phyloP scores from a whole-genome alignment of 2,888 invertebrate genomes.

The Apotomis betuletana region DNA sequence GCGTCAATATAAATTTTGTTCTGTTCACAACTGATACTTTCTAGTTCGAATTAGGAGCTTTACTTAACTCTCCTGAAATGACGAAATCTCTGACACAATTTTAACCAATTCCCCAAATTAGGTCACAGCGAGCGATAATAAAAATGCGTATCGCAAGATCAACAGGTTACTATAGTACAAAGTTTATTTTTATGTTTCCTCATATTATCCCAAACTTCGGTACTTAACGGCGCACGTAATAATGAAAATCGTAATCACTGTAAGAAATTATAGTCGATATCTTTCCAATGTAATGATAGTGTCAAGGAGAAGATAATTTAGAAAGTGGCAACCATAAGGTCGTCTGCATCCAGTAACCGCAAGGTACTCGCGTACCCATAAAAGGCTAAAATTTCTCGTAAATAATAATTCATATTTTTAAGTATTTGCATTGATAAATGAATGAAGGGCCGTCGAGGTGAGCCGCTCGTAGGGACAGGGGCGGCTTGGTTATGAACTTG shows the following conservation, averaged over 20 bases:
- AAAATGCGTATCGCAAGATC: background rate
- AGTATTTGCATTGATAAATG: conserved; percentile 9
- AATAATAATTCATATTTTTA: background rate
- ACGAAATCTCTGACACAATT: background rate
- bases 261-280: background rate
- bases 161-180: conserved; percentile 2
- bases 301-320: conserved; percentile 27
- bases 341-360: conserved; percentile 6
- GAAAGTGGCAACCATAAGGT: conserved; percentile 28
- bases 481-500: conserved; percentile 1
- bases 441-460: conserved; percentile 13
- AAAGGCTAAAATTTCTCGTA: conserved; percentile 10
- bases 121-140: background rate
- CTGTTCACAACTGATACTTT: too few species aligned
- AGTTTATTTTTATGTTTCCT: background rate
- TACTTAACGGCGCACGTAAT: background rate
- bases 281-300: conserved; percentile 7
- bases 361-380: conserved; percentile 7
- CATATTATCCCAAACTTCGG: background rate
- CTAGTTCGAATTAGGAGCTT: too few species aligned
- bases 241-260: background rate
- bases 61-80: background rate
- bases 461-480: conserved; percentile 8
- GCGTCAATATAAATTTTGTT: too few species aligned
- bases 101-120: background rate